These are phyloP conservation scores for Zoroaster sp. DNA, from an alignment of 53 echinoderm and acorn worm species.

Conservation along the genomic window DNA sequence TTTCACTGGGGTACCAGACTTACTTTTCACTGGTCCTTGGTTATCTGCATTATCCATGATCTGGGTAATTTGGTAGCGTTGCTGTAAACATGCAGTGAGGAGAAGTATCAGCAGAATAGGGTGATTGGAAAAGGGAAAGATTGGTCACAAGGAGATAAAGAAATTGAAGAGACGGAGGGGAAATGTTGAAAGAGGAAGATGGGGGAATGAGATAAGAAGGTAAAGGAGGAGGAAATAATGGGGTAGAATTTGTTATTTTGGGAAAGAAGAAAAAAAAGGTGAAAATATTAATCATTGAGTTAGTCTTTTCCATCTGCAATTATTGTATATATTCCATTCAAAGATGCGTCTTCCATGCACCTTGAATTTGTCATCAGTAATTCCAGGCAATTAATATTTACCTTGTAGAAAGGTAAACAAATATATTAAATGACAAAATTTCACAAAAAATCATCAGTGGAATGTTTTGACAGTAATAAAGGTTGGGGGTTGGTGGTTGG, in stretches of 20 bases:
- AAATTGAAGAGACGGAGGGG: background rate
- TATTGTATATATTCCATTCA: too few species aligned
- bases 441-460: too few species aligned
- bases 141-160: background rate
- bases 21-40: conserved; percentile 75
- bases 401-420: too few species aligned
- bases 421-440: too few species aligned
- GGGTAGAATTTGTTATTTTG: background rate
- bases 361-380: too few species aligned
- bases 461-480: too few species aligned
- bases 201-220: background rate
- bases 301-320: background rate
- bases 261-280: background rate
- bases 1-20: conserved; percentile 50
- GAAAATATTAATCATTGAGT: background rate
- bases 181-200: background rate
- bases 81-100: conserved; percentile 30
- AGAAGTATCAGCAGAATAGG: background rate
- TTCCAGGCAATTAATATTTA: too few species aligned
- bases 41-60: conserved; percentile 79
- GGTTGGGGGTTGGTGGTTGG: too few species aligned
- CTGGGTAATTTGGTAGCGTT: conserved; percentile 88
- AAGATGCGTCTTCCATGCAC: too few species aligned
- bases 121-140: too few species aligned
- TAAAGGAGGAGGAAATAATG: background rate